Base-by-base conservation (phyloP, 2,888 invertebrate species). In the Lasioglossum pauxillum region DNA sequence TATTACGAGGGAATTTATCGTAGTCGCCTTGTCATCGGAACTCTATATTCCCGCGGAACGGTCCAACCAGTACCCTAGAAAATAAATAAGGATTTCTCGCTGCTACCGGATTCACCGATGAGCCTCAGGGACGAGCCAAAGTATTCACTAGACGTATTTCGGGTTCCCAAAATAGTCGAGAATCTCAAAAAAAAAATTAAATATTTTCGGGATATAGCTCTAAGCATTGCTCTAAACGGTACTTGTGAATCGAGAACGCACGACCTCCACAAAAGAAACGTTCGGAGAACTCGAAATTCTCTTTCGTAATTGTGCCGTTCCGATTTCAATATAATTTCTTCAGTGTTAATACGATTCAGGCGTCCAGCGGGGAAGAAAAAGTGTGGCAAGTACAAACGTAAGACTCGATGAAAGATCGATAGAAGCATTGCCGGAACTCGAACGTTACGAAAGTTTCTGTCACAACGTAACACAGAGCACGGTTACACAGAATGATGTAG, bases 1-100 rank as follows among this genome's bases (percentile, higher is more conserved):
- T 85, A 86, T 86, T 83, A 83, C 77, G 71, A 53, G 76, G 53
- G 75, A 85, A 83, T 90, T 86, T 88, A 86, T 90, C 77, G 80
- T 64, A 53, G 44, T 79, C 64, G 75, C 80, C 77, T 80, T 78
- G 80, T 77, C 72, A 53, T 84, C 75, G 81, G 79, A 75, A 77
- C 73, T 82, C 69, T 77, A 75, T 78, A 53, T 73, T 69, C 49
- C 16, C 46, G 38, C 79, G 31, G 49, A 78, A 75, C 46, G 78
- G 78, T 57, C 75, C 31, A 78, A 78, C 77, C 74, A 78, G 53
- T 85, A 80, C 69, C 41, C 78, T 85, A 71, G 74, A 83, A 80
- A 82, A 74, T 67, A 75, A 80, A 80, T 80, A 73, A 69, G 49
- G 49, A 60, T 35, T 5, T 4, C 5, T 4, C 46, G 38, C 44